Evolutionary conservation across 1,140 invertebrate genomes (phyloP).

Genomic region (Drosophila subobscura): DNA sequence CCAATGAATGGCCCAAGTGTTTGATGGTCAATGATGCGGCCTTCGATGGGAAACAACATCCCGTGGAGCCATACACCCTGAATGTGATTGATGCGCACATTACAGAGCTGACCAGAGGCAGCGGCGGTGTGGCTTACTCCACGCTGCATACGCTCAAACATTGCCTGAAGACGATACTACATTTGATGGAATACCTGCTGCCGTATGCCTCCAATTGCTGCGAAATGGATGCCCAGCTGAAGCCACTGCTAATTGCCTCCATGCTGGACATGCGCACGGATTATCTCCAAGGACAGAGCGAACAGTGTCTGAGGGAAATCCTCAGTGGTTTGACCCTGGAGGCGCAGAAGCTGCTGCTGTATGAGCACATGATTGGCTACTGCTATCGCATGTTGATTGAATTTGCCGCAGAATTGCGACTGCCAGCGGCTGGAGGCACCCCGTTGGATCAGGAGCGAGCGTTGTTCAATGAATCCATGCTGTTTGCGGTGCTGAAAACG

Average conservation of each 20-base stretch:
- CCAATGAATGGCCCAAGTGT: slow-evolving; percentile 79
- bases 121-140: slow-evolving; percentile 56
- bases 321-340: slow-evolving; percentile 85
- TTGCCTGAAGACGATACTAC: slow-evolving; percentile 71
- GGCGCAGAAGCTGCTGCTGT: slow-evolving; percentile 87
- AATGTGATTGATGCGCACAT: slow-evolving; percentile 79
- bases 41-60: slow-evolving; percentile 66
- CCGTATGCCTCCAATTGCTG: slow-evolving; percentile 51
- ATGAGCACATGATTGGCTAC: slow-evolving; percentile 87
- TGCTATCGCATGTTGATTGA: slow-evolving; percentile 89
- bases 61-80: slow-evolving; percentile 77
- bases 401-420: slow-evolving; percentile 83
- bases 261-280: slow-evolving; percentile 90
- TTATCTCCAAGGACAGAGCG: slow-evolving; percentile 88
- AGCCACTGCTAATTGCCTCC: slow-evolving; percentile 88
- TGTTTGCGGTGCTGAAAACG: slow-evolving; percentile 85
- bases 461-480: slow-evolving; percentile 72
- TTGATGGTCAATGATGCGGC: slow-evolving; percentile 68
- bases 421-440: slow-evolving; percentile 10
- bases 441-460: slow-evolving; percentile 48
- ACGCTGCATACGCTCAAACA: slow-evolving; percentile 79
- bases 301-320: slow-evolving; percentile 87
- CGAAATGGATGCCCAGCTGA: slow-evolving; percentile 58
- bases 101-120: slow-evolving; percentile 53
- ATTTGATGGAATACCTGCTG: slow-evolving; percentile 74